Percentiles rank a stretch among this genome's conserved stretches.
Evolutionary conservation across 2,888 invertebrate species (phyloP).

Genomic region (Acanthococcus lagerstroemiae): DNA sequence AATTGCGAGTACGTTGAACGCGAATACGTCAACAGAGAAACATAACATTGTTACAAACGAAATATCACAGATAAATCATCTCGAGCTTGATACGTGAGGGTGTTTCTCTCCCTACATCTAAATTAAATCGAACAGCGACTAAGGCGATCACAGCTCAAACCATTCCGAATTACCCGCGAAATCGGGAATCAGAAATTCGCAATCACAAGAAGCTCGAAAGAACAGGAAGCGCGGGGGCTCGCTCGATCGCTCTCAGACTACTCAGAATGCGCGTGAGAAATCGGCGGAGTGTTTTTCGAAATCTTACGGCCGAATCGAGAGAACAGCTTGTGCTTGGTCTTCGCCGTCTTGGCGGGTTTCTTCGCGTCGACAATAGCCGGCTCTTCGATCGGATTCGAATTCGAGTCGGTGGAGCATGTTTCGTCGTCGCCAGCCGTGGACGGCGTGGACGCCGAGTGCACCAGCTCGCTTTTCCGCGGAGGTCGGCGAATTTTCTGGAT

Average conservation of each 20-base stretch:
- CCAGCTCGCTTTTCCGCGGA: conserved; percentile 38
- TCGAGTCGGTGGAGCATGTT: conserved; percentile 56
- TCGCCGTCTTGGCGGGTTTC: background rate
- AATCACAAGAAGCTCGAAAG: no score
- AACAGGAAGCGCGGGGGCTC: no score
- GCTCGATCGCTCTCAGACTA: background rate
- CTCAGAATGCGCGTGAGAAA: background rate
- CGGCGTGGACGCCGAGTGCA: conserved; percentile 34
- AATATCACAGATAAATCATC: no score
- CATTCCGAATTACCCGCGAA: no score
- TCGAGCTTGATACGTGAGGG: no score
- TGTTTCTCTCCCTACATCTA: no score
- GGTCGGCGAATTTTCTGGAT: conserved; percentile 32
- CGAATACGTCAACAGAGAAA: no score
- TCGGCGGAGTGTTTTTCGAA: conserved; percentile 7
- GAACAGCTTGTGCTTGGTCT: conserved; percentile 12
- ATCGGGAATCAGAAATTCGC: no score
- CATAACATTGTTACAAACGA: no score
- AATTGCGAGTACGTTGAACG: no score
- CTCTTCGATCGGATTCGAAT: conserved; percentile 44
- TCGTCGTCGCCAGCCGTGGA: conserved; percentile 51
- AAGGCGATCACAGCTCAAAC: no score
- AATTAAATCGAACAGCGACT: no score
- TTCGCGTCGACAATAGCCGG: background rate
- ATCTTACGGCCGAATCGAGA: conserved; percentile 9